Conservation (phyloP, 2,113 vertebrate species). For the Pristiophorus japonicus region DNA sequence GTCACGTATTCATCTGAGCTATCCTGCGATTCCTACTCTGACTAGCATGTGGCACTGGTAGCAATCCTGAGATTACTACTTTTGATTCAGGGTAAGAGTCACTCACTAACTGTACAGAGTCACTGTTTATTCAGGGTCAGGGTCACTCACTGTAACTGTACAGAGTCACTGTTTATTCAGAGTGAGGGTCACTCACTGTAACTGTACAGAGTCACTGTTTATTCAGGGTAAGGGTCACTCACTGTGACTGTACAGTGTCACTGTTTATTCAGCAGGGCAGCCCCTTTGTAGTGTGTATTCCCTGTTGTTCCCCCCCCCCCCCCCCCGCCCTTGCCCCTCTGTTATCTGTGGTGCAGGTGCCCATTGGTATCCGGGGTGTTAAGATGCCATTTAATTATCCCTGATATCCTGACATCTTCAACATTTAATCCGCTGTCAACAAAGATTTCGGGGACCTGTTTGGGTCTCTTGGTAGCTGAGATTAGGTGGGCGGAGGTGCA, state of each 20-base stretch:
- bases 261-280: too few species aligned
- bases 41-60: too few species aligned
- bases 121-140: background rate
- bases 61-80: too few species aligned
- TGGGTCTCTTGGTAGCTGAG: background rate
- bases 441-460: background rate
- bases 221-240: background rate
- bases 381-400: background rate
- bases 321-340: background rate
- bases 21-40: too few species aligned
- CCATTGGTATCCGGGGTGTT: background rate
- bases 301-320: too few species aligned
- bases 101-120: background rate
- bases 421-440: too few species aligned
- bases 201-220: background rate
- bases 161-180: too few species aligned
- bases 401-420: background rate
- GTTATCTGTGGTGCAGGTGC: background rate
- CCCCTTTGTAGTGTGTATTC: too few species aligned
- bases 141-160: background rate
- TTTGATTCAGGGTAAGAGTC: too few species aligned
- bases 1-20: too few species aligned
- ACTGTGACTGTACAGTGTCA: too few species aligned
- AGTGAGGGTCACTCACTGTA: background rate
- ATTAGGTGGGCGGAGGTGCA: constrained; percentile 15